Evolutionary conservation across 2,113 vertebrate species (phyloP), one percentile per base, ranked within the genome.

Genomic region (Neolamprologus tretocephalus): DNA sequence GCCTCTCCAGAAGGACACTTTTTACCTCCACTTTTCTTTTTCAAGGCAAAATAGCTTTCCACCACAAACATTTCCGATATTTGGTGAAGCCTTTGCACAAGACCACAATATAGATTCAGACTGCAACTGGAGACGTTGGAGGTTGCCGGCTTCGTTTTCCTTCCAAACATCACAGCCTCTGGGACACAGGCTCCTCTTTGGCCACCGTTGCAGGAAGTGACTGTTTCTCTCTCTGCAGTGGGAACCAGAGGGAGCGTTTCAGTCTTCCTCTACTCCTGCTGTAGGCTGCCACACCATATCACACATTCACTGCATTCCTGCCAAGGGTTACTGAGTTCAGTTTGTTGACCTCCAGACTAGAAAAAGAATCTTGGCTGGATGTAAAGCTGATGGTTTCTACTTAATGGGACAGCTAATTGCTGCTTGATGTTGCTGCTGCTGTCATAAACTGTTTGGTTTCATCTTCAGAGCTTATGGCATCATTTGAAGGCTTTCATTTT

Each of bases 61-160:
- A 63, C 89, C 87, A 37, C 86, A 92, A 79, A 19, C 61, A 93
- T 93, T 63, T 68, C 45, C 89, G 37, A 80, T 42, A 91, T 91
- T 75, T 61, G 26, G 13, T 2, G 42, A 33, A 58, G 68, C 53
- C 53, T 82, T 85, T 71, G 85, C 73, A 51, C 82, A 71, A 86
- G 88, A 85, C 81, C 82, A 66, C 82, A 66, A 84, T 73, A 14
- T 21, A 66, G 33, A 31, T 79, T 57, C 66, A 61, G 54, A 12
- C 58, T 54, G 81, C 31, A 81, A 84, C 37, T 40, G 88, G 83
- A 88, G 81, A 63, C 10, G 66, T 17, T 3, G 7, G 82, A 85
- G 86, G 47, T 87, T 61, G 58, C 86, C 57, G 55, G 73, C 9
- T 54, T 13, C 16, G 57, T 93, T 92, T 90, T 89, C 58, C 57